Evolutionary conservation across 1,140 invertebrate genomes (phyloP), one percentile per base, ranked within the genome.

Genomic region (Pemphigus obesinymphae): DNA sequence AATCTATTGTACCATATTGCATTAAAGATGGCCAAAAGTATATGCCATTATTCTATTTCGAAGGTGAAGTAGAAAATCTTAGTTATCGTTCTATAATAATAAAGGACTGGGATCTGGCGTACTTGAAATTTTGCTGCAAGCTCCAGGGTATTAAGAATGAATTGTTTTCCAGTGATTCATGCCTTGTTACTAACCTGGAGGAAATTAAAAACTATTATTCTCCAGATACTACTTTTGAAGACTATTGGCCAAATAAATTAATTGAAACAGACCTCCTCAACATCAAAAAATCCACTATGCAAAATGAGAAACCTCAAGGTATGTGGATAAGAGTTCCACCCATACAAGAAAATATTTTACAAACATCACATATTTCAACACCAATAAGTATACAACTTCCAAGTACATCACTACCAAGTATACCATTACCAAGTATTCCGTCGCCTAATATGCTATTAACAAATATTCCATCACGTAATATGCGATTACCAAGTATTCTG

Each of bases 21-120:
- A 91, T 94, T 10, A 92, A 93, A 84, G 92, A 94, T 84, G 89
- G 88, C 82, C 91, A 93, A 84, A 95, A 95, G 87, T 96, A 93
- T 88, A 95, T 98, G 73, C 96, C 96, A 20, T 87, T 97, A n/a
- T 96, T 96, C 87, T 96, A 96, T 87, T 96, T 97, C 86, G 95
- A 96, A 88, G 94, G 94, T 83, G 95, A 96, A 89, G 95, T 94
- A 1, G 94, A 96, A 85, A 95, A 94, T 87, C 88, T 96, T 0
- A 95, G 95, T 86, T 89, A 92, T 53, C 95, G 95, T 86, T 93
- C 94, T 50, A 92, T 94, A 85, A 91, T 92, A 85, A 87, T 96
- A 53, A 93, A n/a, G n/a, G n/a, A n/a, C n/a, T n/a, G n/a, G n/a
- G n/a, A n/a, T n/a, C n/a, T n/a, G n/a, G n/a, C n/a, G 94, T 85